Percentiles rank a stretch among this genome's conserved stretches.
Evolutionary conservation across 1,140 invertebrate species (phyloP).

Genomic region (Drosophila guanche): DNA sequence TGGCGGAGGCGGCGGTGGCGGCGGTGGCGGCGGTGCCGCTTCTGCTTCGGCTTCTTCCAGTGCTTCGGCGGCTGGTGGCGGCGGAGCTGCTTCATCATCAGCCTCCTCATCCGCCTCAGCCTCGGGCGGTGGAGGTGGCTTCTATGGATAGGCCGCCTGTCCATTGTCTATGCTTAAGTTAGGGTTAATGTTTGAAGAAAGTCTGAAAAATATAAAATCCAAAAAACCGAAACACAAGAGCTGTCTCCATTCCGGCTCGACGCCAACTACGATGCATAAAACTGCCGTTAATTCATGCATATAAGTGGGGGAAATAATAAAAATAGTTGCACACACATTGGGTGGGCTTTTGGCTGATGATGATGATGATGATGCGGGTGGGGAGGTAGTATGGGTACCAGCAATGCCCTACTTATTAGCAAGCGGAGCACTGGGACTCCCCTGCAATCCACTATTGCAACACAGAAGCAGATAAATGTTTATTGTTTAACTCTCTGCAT

Average conservation of each 20-base stretch:
- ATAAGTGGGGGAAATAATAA: slow-evolving; percentile 37
- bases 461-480: no score
- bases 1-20: slow-evolving; percentile 20
- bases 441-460: no score
- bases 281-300: slow-evolving; percentile 25
- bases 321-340: slow-evolving; percentile 33
- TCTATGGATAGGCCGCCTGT: slow-evolving; percentile 15
- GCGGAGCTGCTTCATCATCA: slow-evolving; percentile 33
- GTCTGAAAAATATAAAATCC: slow-evolving; percentile 28
- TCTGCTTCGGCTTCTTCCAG: slow-evolving; percentile 32
- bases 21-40: slow-evolving; percentile 14
- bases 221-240: background rate
- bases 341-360: background rate
- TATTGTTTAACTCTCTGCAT: background rate
- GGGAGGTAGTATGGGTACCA: background rate
- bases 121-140: slow-evolving; percentile 11
- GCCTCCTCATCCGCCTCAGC: slow-evolving; percentile 27
- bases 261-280: slow-evolving; percentile 13
- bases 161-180: slow-evolving; percentile 28
- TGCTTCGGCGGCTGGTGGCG: slow-evolving; percentile 29
- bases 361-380: background rate
- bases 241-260: no score
- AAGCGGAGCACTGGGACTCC: no score
- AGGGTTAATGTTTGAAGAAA: slow-evolving; percentile 34
- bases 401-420: slow-evolving; percentile 7